A percentile compares a stretch with the other conserved stretches of the same genome.
Conservation (phyloP, 1,140 invertebrate species). For the Drosophila lacertosa region DNA sequence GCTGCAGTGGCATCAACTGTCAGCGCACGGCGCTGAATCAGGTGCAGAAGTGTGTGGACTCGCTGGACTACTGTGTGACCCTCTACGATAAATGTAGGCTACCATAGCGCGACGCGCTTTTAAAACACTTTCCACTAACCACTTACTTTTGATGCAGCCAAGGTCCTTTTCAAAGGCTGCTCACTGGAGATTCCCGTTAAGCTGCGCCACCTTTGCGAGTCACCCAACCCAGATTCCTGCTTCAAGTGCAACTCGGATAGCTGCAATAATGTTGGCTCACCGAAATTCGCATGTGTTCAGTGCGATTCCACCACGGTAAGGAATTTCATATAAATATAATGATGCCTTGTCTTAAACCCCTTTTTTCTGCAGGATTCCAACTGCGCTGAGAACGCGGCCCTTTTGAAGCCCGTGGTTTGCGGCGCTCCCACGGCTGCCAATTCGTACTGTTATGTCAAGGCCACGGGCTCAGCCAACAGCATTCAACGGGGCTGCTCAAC, state of each 20-base stretch:
- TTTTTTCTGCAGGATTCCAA: slow-evolving; percentile 40
- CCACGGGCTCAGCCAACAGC: slow-evolving; percentile 30
- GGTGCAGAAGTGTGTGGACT: slow-evolving; percentile 53
- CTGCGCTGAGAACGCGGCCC: slow-evolving; percentile 50
- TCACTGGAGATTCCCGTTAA: slow-evolving; percentile 65
- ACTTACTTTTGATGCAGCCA: slow-evolving; percentile 33
- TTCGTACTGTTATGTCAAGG: slow-evolving; percentile 74
- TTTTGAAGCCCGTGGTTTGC: slow-evolving; percentile 50
- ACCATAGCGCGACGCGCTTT: not conserved
- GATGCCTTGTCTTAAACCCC: not conserved
- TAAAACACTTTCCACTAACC: not conserved
- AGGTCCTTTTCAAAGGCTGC: slow-evolving; percentile 73
- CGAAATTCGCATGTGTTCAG: slow-evolving; percentile 61
- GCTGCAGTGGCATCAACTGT: slow-evolving; percentile 70
- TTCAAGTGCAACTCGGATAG: slow-evolving; percentile 74
- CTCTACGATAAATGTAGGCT: slow-evolving; percentile 49
- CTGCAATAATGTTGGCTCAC: slow-evolving; percentile 74
- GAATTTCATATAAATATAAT: too few relatives aligned
- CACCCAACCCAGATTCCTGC: slow-evolving; percentile 36
- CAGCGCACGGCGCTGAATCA: slow-evolving; percentile 46
- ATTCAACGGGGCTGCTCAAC: slow-evolving; percentile 68
- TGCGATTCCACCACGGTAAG: slow-evolving; percentile 68
- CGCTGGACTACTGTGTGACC: slow-evolving; percentile 70
- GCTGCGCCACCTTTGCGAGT: slow-evolving; percentile 56
- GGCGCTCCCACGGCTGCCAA: slow-evolving; percentile 64